These are phyloP conservation scores for Pluvianellus socialis DNA, from an alignment of 2,113 vertebrate species.

Conservation along the genomic window DNA sequence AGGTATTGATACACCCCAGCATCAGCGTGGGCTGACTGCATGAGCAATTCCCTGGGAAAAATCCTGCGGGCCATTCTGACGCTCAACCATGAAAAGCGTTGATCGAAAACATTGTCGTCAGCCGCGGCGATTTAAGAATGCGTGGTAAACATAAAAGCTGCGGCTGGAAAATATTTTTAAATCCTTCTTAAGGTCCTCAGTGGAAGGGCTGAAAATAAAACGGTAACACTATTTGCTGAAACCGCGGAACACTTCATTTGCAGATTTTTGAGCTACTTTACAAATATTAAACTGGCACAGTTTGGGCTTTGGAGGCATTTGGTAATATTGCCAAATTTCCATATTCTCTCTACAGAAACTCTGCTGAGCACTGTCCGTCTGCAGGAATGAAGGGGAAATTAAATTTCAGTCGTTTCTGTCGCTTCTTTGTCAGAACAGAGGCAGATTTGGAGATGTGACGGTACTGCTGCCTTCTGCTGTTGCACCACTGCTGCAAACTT, in stretches of 20 bases:
- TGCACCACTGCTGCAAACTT: neutral
- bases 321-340: neutral
- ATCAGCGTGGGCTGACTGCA: neutral
- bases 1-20: neutral
- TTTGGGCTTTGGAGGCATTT: neutral
- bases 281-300: neutral
- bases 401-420: neutral
- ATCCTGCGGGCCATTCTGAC: neutral
- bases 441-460: neutral
- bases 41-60: slow-evolving; percentile 5
- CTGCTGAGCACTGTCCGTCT: neutral
- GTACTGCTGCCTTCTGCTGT: neutral
- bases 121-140: neutral
- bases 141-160: neutral
- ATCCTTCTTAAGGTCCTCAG: neutral
- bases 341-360: neutral
- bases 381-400: neutral
- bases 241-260: neutral
- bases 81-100: neutral
- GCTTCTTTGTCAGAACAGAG: neutral
- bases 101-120: neutral
- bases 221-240: neutral
- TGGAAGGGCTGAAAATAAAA: neutral
- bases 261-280: neutral
- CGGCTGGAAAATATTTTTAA: neutral